Evolutionary conservation across 2,797 vertebrate genomes (phyloP).

Genomic region (Tragelaphus oryx): DNA sequence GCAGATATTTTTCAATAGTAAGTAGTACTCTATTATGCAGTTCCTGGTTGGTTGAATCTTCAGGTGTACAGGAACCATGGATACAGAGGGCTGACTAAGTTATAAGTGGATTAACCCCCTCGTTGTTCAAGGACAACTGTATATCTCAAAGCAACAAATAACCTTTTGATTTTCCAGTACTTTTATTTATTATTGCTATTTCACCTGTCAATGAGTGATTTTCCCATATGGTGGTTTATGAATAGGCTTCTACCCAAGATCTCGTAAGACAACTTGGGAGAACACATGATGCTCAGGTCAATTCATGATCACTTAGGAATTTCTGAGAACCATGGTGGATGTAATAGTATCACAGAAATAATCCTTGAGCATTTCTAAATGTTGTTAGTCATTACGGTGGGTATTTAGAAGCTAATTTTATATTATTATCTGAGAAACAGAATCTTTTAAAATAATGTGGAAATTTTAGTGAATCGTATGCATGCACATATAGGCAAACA

Average conservation of each 20-base stretch:
- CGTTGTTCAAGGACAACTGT: not conserved
- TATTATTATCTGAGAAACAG: not conserved
- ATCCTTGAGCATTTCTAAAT: not conserved
- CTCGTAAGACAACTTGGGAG: not conserved
- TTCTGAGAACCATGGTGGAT: constrained; percentile 4
- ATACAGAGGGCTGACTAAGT: not conserved
- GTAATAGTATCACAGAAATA: not conserved
- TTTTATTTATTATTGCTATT: not conserved
- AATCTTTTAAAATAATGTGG: not conserved
- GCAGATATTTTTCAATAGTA: not conserved
- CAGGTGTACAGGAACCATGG: not conserved
- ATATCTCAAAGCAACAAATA: not conserved
- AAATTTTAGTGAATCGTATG: not conserved
- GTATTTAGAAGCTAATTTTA: not conserved
- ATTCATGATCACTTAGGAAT: not conserved
- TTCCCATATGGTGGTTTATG: not conserved
- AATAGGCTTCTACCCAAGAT: not conserved
- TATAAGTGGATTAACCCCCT: not conserved
- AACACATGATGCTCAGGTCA: not conserved
- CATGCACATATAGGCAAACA: not conserved
- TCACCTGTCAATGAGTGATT: not conserved
- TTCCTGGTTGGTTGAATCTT: not conserved
- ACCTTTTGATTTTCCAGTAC: not conserved
- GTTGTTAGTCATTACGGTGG: not conserved
- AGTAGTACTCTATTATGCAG: not conserved